A percentile compares a stretch with the other conserved stretches of the same genome.
Conservation (phyloP, 2,797 vertebrate genomes). For the Rhabdomys pumilio region DNA sequence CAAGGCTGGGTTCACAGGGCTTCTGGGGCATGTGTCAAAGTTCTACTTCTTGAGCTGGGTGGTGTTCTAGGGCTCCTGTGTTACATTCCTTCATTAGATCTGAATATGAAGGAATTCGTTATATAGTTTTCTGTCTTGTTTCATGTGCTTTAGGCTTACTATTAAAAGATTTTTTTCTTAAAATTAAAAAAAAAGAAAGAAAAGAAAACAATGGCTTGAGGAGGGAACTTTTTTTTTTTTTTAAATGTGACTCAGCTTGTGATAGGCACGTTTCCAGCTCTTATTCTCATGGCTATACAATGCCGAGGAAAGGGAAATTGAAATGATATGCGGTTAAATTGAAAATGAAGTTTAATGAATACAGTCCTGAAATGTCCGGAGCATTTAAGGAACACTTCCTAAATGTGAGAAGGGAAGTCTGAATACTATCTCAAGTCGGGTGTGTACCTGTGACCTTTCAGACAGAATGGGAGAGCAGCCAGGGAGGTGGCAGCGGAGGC, state of each 20-base stretch:
- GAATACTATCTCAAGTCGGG: conserved; percentile 85
- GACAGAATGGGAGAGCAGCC: conserved; percentile 18
- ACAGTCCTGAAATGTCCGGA: conserved; percentile 80
- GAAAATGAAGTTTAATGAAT: conserved; percentile 81
- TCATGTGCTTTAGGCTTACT: conserved; percentile 11
- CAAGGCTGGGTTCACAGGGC: neutral
- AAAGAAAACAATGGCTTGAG: conserved; percentile 72
- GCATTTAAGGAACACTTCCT: conserved; percentile 86
- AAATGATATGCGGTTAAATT: conserved; percentile 81
- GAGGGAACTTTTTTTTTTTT: conserved; percentile 1
- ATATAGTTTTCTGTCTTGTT: neutral
- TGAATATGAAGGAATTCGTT: neutral
- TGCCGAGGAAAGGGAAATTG: conserved; percentile 83
- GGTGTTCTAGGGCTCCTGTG: no score
- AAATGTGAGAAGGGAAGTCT: conserved; percentile 85
- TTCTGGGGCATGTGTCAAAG: neutral
- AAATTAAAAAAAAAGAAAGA: neutral
- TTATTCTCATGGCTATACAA: conserved; percentile 78
- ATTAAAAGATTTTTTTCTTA: conserved; percentile 20
- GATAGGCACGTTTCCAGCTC: conserved; percentile 79
- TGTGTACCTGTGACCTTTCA: conserved; percentile 76
- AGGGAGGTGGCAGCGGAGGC: neutral
- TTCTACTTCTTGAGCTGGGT: conserved; percentile 9
- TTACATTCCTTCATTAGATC: neutral
- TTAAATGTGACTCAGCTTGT: conserved; percentile 68